Base-by-base conservation (phyloP, 2,113 vertebrate species). In the Sitta europaea region DNA sequence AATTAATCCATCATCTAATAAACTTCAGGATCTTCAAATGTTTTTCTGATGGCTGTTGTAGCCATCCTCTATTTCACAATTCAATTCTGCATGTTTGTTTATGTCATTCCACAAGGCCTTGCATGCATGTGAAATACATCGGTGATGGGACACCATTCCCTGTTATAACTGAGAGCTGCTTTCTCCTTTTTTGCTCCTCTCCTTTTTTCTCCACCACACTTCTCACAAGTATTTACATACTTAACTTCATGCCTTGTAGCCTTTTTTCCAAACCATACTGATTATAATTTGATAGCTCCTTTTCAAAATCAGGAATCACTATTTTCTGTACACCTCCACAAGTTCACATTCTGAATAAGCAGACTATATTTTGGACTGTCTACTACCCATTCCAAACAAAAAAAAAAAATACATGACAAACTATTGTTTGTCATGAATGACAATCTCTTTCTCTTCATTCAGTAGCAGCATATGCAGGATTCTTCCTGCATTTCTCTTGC, bases 1-100 rank as follows among this genome's bases (percentile, higher is more conserved):
- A 92, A 92, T 90, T 76, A 90, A 58, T 83, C 29, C 16, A 29
- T 42, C 45, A 82, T 79, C 54, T 62, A 83, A 83, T 54, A 93
- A 92, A 92, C 11, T 17, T 73, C 47, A 65, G 20, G 14, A 84
- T 65, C 33, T 78, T 77, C 53, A 91, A 33, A 57, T 54, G 12
- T 14, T 63, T 79, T 85, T 72, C 45, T 87, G 83, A 57, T 25
- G 25, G 24, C 16, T 89, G 14, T 25, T 77, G 10, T 18, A 75
- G 28, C 24, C 72, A 45, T 65, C 35, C 40, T 84, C 40, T 81
- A 72, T 57, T 6, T 71, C 65, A 92, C 29, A 67, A 75, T 38
- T 61, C 17, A 74, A 1, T 78, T 81, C 45, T 67, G 22, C 14
- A n/a, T 9, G 17, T 53, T 71, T 81, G 31, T 19, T 86, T 78